Base-by-base conservation (phyloP, 2,797 vertebrate species). In the Urosaurus nigricauda region DNA sequence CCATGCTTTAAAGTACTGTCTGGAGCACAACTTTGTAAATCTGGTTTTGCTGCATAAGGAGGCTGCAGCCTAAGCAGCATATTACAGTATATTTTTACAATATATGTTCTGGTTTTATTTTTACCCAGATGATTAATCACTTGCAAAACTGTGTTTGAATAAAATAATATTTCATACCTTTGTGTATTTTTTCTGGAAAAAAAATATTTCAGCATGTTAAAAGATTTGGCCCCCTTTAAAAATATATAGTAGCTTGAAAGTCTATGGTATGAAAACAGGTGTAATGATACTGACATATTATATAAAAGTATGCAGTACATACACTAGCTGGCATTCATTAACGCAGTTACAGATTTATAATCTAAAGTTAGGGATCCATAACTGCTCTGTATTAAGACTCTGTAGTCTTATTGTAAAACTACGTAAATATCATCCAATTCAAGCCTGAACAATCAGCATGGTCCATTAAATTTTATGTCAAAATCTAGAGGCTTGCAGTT, bases 41-140 rank as follows among this genome's bases (percentile, higher is more conserved):
- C 0, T 80, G 56, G 87, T 32, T 1, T 92, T 93, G 90, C 90
- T 92, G 63, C 88, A 79, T 87, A 90, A 87, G 77, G 70, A 65
- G 43, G 87, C 86, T 88, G 56, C 87, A 47, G 60, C 85, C 91
- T 91, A 75, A 94, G 91, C 93, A 92, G 88, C 79, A 87, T 89
- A 93, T 43, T 88, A 93, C 89, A 77, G 17, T 95, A 91, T 97
- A 95, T 97, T 96, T 96, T 96, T 94, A 93, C 93, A 95, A 14
- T 95, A 95, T 93, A 95, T 96, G 92, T 96, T 95, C 93, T 11
- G 86, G 1, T 92, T 93, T 96, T 94, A 93, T 90, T 95, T 94
- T 92, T 93, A 96, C 96, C 96, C 96, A 97, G 94, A 85, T 87
- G 51, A 80, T 79, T 88, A 93, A 90, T 70, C 87, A 94, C 56